Evolutionary conservation across 1,140 invertebrate genomes (phyloP), one percentile per base, ranked within the genome.

Genomic region (Micrasema minimum): DNA sequence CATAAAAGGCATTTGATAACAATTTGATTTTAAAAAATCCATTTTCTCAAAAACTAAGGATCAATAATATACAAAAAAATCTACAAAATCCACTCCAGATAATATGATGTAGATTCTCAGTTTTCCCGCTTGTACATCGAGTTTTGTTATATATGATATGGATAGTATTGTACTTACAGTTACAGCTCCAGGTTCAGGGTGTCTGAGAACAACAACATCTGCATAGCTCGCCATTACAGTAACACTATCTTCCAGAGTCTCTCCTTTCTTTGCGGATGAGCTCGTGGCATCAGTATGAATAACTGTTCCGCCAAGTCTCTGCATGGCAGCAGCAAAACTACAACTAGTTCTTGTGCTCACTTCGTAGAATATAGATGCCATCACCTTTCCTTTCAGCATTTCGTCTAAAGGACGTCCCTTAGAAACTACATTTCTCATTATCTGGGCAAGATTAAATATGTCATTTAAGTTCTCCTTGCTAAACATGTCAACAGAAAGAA

Each of bases 301-400:
- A 0, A 99, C 95, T 11, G 88, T 87, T 0, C 97, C 98, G 16
- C 97, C 98, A 12, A 99, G 87, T 76, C 96, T 85, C 80, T 96
- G 91, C 96, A 99, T 98, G 2, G 98, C 98, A 1, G 94, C 93
- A 3, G 93, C 87, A 84, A 99, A 99, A 80, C 96, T 99, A 79
- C 95, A 96, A 77, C 91, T 92, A 0, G 98, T 99, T 74, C 98
- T 87, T 0, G 98, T 99, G 77, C 95, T 98, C 0, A 93, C 94
- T 88, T 99, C 98, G 83, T 97, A 99, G 81, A 99, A 99, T 78
- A 99, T 91, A 0, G 93, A 96, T 12, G 95, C 93, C 92, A 99
- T 93, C 0, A 98, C 87, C 86, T 97, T 97, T 45, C 96, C 97
- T 87, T 93, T 92, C 26, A 98, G 81, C 74, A 98, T 90, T 77